Conservation (phyloP, 2,113 vertebrate genomes). For the Campylomormyrus tamandua region DNA sequence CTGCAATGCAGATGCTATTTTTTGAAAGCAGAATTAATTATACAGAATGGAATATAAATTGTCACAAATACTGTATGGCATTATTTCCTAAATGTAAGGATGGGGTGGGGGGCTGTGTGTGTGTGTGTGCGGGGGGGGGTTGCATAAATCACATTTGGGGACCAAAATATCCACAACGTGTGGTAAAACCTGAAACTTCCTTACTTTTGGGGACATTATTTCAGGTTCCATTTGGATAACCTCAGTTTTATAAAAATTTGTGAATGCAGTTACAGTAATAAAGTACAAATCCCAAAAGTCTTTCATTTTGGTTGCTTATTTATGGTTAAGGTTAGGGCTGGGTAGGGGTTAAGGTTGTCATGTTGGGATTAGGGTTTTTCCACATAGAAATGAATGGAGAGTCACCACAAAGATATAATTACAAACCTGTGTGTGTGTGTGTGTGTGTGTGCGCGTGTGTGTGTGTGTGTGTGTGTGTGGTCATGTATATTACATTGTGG, state of each 20-base stretch:
- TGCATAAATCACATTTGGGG: not conserved
- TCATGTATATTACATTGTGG: not conserved
- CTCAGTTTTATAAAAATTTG: not conserved
- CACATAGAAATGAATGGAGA: not conserved
- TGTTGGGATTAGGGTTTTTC: not conserved
- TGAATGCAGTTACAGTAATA: not conserved
- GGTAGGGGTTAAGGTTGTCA: not conserved
- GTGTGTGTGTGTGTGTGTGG: not conserved
- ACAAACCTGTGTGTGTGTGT: not conserved
- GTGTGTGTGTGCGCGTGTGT: not conserved
- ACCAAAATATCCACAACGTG: not conserved
- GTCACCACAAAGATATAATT: not conserved
- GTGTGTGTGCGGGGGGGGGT: not conserved
- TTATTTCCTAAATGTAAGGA: slow-evolving; percentile 24
- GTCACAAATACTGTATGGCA: slow-evolving; percentile 34
- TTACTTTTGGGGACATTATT: not conserved
- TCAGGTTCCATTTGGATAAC: not conserved
- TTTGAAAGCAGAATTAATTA: slow-evolving; percentile 40
- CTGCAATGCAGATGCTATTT: slow-evolving; percentile 53
- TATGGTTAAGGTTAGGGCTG: not conserved
- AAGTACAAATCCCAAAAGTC: not conserved
- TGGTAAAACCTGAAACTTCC: not conserved
- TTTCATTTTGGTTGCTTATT: not conserved
- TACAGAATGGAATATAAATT: slow-evolving; percentile 47
- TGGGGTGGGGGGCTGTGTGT: not conserved